Evolutionary conservation across 1,140 invertebrate genomes (phyloP).

Genomic region (Yoshiicerus persimilis): DNA sequence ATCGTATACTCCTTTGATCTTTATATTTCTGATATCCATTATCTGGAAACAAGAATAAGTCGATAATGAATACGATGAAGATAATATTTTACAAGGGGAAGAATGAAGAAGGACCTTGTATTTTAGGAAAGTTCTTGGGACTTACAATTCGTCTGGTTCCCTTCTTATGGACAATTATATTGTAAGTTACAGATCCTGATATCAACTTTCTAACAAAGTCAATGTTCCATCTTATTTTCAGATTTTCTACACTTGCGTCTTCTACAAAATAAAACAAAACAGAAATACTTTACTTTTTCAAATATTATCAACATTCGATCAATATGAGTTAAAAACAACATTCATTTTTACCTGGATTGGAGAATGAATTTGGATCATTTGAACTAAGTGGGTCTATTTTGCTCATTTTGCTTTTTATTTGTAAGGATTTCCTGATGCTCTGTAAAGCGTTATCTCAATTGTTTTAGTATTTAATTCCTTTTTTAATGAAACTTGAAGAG

Average conservation of each 20-base stretch:
- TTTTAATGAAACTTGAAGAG: no score
- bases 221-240: slow-evolving; percentile 66
- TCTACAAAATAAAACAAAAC: slow-evolving; percentile 55
- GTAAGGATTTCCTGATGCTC: no score
- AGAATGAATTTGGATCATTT: slow-evolving; percentile 68
- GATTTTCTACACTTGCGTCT: slow-evolving; percentile 61
- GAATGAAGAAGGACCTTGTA: no score
- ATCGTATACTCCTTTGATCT: background rate
- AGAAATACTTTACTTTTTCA: background rate
- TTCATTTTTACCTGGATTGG: slow-evolving; percentile 60
- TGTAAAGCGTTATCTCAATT: no score
- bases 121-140: background rate
- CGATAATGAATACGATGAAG: no score
- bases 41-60: background rate
- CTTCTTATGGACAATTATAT: background rate
- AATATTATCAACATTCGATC: background rate
- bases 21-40: background rate
- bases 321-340: background rate
- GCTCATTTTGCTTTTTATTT: no score
- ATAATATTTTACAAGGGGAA: no score
- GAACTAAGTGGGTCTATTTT: background rate
- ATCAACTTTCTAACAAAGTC: slow-evolving; percentile 57
- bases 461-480: no score
- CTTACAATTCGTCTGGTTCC: background rate
- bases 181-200: slow-evolving; percentile 52